phyloP scores from a whole-genome alignment of 2,888 invertebrate genomes.

The Macrophya alboannulata region DNA sequence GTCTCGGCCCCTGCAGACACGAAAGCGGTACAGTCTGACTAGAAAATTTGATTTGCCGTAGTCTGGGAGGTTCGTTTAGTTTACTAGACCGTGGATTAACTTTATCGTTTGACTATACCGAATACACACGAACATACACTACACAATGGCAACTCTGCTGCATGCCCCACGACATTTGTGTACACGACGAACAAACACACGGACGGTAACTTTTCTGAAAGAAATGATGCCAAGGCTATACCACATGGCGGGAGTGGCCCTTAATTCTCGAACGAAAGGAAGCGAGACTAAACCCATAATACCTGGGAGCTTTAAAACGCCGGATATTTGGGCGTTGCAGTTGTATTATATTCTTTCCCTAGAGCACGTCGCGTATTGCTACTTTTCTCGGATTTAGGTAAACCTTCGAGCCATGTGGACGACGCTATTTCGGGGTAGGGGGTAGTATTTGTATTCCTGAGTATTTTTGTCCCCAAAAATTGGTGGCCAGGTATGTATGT shows the following conservation, averaged over 20 bases:
- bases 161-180: neutral
- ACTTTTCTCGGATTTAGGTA: neutral
- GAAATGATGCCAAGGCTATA: slow-evolving; percentile 11
- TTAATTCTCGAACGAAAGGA: neutral
- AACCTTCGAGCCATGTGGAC: neutral
- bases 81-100: neutral
- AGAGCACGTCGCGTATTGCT: neutral
- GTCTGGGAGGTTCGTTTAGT: neutral
- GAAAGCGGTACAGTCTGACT: neutral
- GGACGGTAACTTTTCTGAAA: neutral
- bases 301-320: neutral
- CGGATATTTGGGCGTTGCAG: neutral
- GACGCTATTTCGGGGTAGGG: neutral
- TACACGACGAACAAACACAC: neutral
- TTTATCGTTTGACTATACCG: slow-evolving; percentile 11
- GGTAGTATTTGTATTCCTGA: neutral
- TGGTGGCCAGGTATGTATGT: too few species aligned
- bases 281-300: slow-evolving; percentile 1
- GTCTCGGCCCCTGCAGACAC: neutral
- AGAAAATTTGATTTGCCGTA: neutral
- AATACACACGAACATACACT: neutral
- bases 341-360: neutral
- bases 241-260: slow-evolving; percentile 1
- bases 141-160: neutral
- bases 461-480: too few species aligned